phyloP scores from a whole-genome alignment of 2,797 vertebrate species.

The Lagodon rhomboides region DNA sequence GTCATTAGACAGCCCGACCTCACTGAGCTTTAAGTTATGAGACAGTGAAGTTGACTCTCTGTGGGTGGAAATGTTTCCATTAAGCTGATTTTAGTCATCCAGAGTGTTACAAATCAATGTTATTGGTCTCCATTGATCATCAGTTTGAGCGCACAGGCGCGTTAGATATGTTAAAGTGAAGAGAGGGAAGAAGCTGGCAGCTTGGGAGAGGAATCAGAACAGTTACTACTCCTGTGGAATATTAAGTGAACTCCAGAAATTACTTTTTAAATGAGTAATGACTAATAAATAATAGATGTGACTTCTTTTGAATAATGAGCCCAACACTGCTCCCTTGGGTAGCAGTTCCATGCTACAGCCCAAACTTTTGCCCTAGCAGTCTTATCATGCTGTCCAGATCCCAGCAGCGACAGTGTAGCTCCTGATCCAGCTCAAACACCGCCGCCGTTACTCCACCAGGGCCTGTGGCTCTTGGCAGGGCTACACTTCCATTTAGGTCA shows the following conservation, averaged over 20 bases:
- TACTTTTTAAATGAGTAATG: constrained; percentile 57
- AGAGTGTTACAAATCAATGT: constrained; percentile 23
- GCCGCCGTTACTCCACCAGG: constrained; percentile 5
- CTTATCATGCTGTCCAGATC: constrained; percentile 41
- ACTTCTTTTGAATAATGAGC: constrained; percentile 53
- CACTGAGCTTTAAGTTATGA: constrained; percentile 11
- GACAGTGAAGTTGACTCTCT: constrained; percentile 17
- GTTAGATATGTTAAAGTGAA: constrained; percentile 10
- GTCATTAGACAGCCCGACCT: neutral
- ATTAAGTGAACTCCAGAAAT: constrained; percentile 48
- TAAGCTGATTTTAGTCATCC: constrained; percentile 19
- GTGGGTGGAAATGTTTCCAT: constrained; percentile 20
- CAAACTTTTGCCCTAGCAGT: constrained; percentile 34
- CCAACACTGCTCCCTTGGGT: constrained; percentile 25
- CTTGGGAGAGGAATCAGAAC: constrained; percentile 33
- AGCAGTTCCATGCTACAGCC: neutral
- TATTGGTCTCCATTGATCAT: constrained; percentile 30
- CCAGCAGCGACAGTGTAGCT: constrained; percentile 6
- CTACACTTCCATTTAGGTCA: constrained; percentile 68
- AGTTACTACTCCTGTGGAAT: constrained; percentile 44
- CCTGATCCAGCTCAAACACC: constrained; percentile 51
- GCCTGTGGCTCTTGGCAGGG: constrained; percentile 48
- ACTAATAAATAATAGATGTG: constrained; percentile 48
- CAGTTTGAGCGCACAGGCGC: neutral
- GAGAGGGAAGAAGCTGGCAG: constrained; percentile 14